Evolutionary conservation across 2,797 vertebrate species (phyloP).

Genomic region (Pitangus sulphuratus): DNA sequence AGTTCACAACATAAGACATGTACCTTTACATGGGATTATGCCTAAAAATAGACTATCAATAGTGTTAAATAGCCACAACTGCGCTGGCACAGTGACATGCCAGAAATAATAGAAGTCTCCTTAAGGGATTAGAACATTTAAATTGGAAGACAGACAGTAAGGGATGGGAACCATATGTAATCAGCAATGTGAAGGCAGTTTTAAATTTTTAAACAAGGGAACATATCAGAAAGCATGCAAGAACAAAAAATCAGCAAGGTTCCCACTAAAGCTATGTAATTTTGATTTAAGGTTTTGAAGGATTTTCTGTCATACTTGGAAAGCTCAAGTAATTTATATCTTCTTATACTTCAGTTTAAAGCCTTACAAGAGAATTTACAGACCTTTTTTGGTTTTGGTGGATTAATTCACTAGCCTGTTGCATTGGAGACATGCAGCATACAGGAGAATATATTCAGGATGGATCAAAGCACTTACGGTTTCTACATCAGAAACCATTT

Average conservation of each 20-base stretch:
- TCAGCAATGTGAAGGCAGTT: not conserved
- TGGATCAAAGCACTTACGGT: not conserved
- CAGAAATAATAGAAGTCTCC: not conserved
- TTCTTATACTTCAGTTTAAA: not conserved
- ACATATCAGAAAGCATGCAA: not conserved
- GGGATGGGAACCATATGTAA: not conserved
- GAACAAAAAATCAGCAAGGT: not conserved
- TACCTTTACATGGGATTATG: not conserved
- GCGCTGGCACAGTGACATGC: not conserved
- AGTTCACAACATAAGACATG: not conserved
- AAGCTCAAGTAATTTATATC: not conserved
- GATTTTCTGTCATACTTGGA: not conserved
- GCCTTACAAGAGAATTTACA: not conserved
- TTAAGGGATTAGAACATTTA: slow-evolving; percentile 1
- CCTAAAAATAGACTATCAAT: not conserved
- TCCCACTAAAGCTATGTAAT: not conserved
- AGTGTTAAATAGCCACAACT: not conserved
- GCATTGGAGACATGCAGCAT: not conserved
- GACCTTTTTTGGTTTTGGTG: not conserved
- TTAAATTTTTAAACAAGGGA: not conserved
- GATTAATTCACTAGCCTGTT: not conserved
- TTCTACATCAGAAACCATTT: not conserved
- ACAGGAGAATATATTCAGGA: not conserved
- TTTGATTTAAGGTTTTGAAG: not conserved
- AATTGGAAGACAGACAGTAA: not conserved